phyloP scores from a whole-genome alignment of 2,113 vertebrate species.

The Dromiciops gliroides region DNA sequence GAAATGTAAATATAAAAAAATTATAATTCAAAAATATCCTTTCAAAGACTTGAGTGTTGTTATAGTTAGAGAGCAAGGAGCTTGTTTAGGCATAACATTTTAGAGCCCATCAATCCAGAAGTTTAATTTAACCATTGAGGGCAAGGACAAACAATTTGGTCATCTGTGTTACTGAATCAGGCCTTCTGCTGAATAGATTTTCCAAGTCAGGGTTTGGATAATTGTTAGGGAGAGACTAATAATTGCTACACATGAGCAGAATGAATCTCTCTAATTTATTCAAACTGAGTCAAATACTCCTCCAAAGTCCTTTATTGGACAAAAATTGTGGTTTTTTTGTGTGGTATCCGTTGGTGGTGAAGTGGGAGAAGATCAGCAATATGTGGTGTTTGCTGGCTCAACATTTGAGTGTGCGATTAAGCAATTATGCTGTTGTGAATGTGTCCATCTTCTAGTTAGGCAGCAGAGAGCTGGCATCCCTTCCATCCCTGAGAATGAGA shows the following conservation, averaged over 20 bases:
- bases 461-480: constrained; percentile 65
- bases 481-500: constrained; percentile 38
- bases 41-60: constrained; percentile 59
- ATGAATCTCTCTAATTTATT: constrained; percentile 60
- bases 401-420: neutral
- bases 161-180: constrained; percentile 64
- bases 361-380: constrained; percentile 4
- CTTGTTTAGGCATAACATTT: constrained; percentile 57
- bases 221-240: constrained; percentile 67
- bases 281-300: constrained; percentile 23
- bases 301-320: constrained; percentile 37
- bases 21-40: constrained; percentile 53
- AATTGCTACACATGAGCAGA: constrained; percentile 35
- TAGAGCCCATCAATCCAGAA: constrained; percentile 43
- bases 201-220: constrained; percentile 64
- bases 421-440: constrained; percentile 13
- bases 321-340: constrained; percentile 34
- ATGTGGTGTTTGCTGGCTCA: neutral
- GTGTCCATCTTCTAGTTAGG: constrained; percentile 39
- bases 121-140: constrained; percentile 19
- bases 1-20: constrained; percentile 56
- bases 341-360: constrained; percentile 36
- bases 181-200: constrained; percentile 69
- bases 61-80: constrained; percentile 64
- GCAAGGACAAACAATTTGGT: constrained; percentile 61